Base-by-base conservation (phyloP, 1,140 invertebrate genomes). In the Lasaia peninsularis region DNA sequence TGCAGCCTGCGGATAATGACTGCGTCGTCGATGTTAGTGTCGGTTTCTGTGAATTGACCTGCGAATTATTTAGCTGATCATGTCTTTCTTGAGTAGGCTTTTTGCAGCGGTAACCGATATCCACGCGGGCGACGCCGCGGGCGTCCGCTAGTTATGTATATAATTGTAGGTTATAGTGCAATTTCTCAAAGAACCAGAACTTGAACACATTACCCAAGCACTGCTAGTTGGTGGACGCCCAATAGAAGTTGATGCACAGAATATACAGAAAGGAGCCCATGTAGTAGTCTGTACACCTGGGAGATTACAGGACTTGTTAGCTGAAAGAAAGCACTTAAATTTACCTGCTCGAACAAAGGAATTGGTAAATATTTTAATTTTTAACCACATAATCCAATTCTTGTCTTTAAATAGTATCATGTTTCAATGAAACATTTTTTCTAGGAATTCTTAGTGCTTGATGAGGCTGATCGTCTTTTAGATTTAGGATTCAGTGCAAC, bases 381-480 rank as follows among this genome's bases (percentile, higher is more conserved):
- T 37, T 37, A 7, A 14, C 7, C 14, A n/a, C 33, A 34, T 34
- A 34, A 0, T 1, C 33, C 9, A 10, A 34, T 11, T 34, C 3
- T n/a, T 34, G 9, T 14, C 34, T 37, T 37, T 44, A 20, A 16
- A 10, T 44, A 11, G 16, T 44, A 0, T 20, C 2, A 10, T 44
- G 2, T 33, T 40, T 11, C 11, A 12, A 40, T 58, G 31, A 9
- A 9, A 3, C 7, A 52, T 51, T 24, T 5, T 14, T 28, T 79
- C 75, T 59, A 96, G 93, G 98, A 99, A 91, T 90, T 99, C 40
- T 76, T 99, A 12, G 93, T 99, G 9, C 88, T 99, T 48, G 99
- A 99, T 89, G 99, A 99, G 92, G 98, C 98, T 9, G 99, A 99
- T 89, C 92, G 96, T 60, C 89, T 99, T 6, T 86, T 99, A 33